Evolutionary conservation across 2,113 vertebrate species (phyloP).

Genomic region (Bufo gargarizans): DNA sequence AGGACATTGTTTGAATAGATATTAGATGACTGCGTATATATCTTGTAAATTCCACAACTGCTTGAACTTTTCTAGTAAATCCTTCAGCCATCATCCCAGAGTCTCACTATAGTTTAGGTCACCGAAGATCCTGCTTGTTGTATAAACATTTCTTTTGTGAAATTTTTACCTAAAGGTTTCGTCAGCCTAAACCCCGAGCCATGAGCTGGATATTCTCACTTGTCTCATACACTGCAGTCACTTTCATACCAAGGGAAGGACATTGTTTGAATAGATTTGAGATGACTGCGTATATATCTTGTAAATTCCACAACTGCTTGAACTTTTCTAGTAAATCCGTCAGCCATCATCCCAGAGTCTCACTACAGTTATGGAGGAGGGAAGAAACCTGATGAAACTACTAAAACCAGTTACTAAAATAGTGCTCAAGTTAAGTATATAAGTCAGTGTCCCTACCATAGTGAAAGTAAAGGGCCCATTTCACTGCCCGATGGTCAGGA

Average conservation of each 20-base stretch:
- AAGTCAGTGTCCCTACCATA: not conserved
- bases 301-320: constrained; percentile 30
- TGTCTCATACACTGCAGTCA: constrained; percentile 17
- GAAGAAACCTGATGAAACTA: not conserved
- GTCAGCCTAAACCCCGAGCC: not conserved
- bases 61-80: constrained; percentile 2
- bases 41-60: constrained; percentile 29
- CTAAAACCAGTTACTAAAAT: not conserved
- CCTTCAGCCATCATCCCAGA: not conserved
- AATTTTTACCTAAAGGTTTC: not conserved
- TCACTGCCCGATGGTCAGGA: too few species aligned
- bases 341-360: not conserved
- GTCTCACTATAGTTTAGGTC: not conserved
- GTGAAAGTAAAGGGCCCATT: not conserved
- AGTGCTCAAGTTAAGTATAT: not conserved
- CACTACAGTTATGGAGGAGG: not conserved
- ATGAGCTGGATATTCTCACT: constrained; percentile 14
- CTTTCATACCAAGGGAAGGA: not conserved
- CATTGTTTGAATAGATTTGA: constrained; percentile 21
- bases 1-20: constrained; percentile 24
- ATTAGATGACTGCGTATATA: not conserved
- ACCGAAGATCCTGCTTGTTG: not conserved
- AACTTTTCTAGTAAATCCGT: not conserved
- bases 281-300: not conserved
- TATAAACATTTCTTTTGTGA: not conserved